These are phyloP conservation scores for Sinhomidia bicolor DNA, from an alignment of 2,888 invertebrate genomes.

Conservation along the genomic window DNA sequence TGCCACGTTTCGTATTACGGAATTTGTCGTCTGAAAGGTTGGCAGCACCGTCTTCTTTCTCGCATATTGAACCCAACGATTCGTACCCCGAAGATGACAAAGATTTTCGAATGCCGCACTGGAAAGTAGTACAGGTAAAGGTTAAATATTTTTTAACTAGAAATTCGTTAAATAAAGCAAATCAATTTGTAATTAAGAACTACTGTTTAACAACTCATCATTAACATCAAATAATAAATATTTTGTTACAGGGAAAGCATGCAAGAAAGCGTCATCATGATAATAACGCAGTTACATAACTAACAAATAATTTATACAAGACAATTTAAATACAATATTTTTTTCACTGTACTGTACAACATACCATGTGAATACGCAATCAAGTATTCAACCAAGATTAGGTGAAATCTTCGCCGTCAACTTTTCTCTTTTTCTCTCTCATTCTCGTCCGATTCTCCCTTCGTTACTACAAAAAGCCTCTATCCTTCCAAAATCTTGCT, in stretches of 20 bases:
- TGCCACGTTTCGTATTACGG: no score
- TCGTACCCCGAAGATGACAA: slow-evolving; percentile 63
- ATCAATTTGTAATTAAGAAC: background rate
- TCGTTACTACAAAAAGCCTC: background rate
- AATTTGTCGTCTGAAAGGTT: no score
- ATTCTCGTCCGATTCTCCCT: background rate
- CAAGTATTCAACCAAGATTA: slow-evolving; percentile 42
- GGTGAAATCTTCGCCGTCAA: slow-evolving; percentile 54
- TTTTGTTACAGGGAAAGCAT: slow-evolving; percentile 28
- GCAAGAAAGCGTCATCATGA: slow-evolving; percentile 34
- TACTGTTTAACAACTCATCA: background rate
- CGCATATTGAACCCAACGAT: slow-evolving; percentile 27
- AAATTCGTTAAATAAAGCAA: background rate
- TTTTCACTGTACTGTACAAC: slow-evolving; percentile 52
- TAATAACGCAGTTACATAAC: slow-evolving; percentile 23
- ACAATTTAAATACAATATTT: slow-evolving; percentile 12
- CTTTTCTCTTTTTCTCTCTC: background rate
- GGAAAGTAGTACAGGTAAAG: slow-evolving; percentile 7
- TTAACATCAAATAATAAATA: no score
- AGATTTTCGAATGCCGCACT: slow-evolving; percentile 67
- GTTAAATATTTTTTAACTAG: no score
- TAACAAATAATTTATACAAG: background rate
- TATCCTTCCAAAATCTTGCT: background rate
- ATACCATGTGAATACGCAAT: slow-evolving; percentile 65
- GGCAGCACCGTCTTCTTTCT: slow-evolving; percentile 1